Evolutionary conservation across 2,888 invertebrate species (phyloP).

Genomic region (Acanthosepion pharaonis): DNA sequence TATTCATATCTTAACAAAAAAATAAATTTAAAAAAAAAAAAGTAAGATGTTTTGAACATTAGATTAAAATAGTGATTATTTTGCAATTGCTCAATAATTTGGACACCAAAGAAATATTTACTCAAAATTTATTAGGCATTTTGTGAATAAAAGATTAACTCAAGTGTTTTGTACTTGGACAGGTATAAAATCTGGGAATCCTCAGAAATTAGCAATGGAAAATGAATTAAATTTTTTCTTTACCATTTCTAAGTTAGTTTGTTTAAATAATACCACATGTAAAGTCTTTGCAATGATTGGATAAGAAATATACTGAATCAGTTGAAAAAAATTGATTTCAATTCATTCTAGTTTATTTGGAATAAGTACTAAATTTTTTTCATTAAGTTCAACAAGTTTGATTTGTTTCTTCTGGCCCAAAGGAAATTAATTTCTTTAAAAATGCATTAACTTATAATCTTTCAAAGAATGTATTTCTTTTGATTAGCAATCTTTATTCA

Average conservation of each 20-base stretch:
- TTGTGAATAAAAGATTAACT: not conserved
- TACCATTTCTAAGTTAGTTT: not conserved
- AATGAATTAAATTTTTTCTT: not conserved
- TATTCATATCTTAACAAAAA: no score
- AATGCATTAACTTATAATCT: no score
- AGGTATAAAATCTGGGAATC: not conserved
- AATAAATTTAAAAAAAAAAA: no score
- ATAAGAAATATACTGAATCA: not conserved
- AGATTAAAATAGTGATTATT: no score
- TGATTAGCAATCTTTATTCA: no score
- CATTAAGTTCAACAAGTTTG: not conserved
- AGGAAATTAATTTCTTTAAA: no score
- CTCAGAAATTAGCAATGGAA: not conserved
- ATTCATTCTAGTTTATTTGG: not conserved
- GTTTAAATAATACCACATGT: not conserved
- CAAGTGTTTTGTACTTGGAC: not conserved
- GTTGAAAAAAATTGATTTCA: not conserved
- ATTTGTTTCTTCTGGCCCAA: no score
- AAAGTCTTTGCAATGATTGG: not conserved
- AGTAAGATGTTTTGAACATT: no score
- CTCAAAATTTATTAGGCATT: not conserved
- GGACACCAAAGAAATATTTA: not conserved
- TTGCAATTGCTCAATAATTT: no score
- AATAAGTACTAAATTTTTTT: not conserved
- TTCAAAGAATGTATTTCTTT: no score